Conservation (phyloP, 2,113 vertebrate species). For the Murina feae region DNA sequence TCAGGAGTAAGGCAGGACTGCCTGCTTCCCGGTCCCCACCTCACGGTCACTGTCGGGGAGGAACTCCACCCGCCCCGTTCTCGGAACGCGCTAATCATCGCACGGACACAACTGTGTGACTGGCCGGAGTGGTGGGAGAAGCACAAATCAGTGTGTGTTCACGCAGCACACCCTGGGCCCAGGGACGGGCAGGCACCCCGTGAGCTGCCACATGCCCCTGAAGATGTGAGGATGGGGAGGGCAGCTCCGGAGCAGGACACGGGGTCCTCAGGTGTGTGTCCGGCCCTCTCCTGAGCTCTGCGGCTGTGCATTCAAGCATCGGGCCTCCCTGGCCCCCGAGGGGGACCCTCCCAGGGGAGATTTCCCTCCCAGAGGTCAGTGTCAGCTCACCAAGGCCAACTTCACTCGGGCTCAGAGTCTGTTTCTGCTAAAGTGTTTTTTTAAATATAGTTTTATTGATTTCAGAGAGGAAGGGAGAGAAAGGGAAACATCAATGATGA, state of each 20-base stretch:
- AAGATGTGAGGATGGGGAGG: background rate
- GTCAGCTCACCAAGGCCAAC: background rate
- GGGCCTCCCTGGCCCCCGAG: background rate
- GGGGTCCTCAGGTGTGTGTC: background rate
- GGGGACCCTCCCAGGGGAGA: background rate
- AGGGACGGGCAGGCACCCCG: background rate
- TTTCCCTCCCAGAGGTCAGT: background rate
- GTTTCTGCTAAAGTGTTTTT: no score
- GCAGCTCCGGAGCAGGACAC: background rate
- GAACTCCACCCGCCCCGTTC: background rate
- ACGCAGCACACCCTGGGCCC: no score
- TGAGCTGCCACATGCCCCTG: rapidly evolving
- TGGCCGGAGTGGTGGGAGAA: rapidly evolving
- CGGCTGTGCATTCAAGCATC: no score
- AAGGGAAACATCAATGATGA: no score
- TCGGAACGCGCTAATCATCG: rapidly evolving
- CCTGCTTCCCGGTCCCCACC: background rate
- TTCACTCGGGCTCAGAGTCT: no score
- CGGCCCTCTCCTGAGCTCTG: background rate
- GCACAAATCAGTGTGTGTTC: rapidly evolving
- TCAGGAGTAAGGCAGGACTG: rapidly evolving
- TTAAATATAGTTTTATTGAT: no score
- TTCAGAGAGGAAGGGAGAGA: no score
- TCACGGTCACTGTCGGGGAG: background rate
- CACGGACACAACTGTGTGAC: rapidly evolving